These are phyloP conservation scores for Pipistrellus kuhlii DNA, from an alignment of 2,797 vertebrate species.

Conservation along the genomic window DNA sequence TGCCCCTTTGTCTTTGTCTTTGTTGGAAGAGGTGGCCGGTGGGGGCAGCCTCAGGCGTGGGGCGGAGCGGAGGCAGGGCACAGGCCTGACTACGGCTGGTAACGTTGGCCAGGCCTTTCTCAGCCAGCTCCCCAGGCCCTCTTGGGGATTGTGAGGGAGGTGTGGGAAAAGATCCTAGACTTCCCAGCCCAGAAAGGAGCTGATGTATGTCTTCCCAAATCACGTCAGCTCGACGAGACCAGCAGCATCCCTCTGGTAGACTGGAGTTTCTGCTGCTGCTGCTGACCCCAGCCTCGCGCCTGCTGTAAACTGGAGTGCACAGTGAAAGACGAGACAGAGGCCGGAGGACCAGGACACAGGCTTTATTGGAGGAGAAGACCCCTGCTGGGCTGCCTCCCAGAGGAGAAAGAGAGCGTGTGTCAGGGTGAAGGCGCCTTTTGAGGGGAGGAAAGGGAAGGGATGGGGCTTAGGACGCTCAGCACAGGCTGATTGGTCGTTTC, in stretches of 20 bases:
- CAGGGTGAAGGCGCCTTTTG: too few relatives aligned
- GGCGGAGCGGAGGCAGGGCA: background rate
- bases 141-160: background rate
- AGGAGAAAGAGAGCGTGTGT: too few relatives aligned
- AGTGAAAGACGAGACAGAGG: too few relatives aligned
- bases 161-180: background rate
- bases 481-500: too few relatives aligned
- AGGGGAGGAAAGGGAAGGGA: too few relatives aligned
- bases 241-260: background rate
- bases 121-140: background rate
- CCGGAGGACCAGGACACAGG: too few relatives aligned
- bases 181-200: background rate
- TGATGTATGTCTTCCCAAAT: background rate
- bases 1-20: background rate
- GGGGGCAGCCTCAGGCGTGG: background rate
- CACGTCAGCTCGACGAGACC: background rate
- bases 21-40: background rate
- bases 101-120: background rate
- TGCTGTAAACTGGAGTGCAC: background rate
- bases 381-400: too few relatives aligned
- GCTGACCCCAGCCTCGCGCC: background rate
- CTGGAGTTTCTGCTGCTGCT: background rate
- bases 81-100: background rate
- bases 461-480: too few relatives aligned
- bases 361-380: too few relatives aligned